Conservation (phyloP, 2,888 invertebrate species). For the Mystacides longicornis region DNA sequence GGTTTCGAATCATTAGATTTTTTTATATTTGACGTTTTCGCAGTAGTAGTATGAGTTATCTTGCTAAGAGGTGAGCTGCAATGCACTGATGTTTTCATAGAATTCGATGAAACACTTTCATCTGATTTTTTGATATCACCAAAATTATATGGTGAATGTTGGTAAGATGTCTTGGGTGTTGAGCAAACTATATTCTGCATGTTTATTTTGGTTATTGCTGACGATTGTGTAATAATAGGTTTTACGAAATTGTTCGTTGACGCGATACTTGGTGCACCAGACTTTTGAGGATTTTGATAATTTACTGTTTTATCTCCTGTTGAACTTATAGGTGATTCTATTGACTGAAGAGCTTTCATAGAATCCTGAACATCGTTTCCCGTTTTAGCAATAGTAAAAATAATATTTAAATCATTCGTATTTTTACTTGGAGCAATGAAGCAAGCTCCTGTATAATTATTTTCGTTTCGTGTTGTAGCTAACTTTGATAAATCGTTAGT, state of each 20-base stretch:
- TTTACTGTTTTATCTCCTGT: constrained; percentile 11
- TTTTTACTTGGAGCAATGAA: not conserved
- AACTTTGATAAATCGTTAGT: not conserved
- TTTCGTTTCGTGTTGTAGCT: not conserved
- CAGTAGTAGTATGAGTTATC: too few relatives aligned
- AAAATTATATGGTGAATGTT: constrained; percentile 18
- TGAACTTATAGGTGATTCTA: constrained; percentile 22
- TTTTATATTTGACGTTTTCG: too few relatives aligned
- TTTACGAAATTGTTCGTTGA: not conserved
- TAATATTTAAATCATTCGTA: constrained; percentile 17
- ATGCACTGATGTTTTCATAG: too few relatives aligned
- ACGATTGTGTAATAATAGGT: constrained; percentile 4
- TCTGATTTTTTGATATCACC: constrained; percentile 7
- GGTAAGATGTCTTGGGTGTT: constrained; percentile 19
- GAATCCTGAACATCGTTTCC: constrained; percentile 15
- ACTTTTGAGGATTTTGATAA: constrained; percentile 4
- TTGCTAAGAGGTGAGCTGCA: too few relatives aligned
- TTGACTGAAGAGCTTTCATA: constrained; percentile 24
- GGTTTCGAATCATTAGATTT: too few relatives aligned
- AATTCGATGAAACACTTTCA: too few relatives aligned
- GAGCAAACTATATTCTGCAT: constrained; percentile 19
- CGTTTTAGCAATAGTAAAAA: constrained; percentile 24
- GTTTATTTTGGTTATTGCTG: constrained; percentile 8
- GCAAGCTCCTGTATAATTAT: not conserved
- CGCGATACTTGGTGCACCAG: not conserved